Evolutionary conservation across 2,113 vertebrate genomes (phyloP).

Genomic region (Malurus melanocephalus): DNA sequence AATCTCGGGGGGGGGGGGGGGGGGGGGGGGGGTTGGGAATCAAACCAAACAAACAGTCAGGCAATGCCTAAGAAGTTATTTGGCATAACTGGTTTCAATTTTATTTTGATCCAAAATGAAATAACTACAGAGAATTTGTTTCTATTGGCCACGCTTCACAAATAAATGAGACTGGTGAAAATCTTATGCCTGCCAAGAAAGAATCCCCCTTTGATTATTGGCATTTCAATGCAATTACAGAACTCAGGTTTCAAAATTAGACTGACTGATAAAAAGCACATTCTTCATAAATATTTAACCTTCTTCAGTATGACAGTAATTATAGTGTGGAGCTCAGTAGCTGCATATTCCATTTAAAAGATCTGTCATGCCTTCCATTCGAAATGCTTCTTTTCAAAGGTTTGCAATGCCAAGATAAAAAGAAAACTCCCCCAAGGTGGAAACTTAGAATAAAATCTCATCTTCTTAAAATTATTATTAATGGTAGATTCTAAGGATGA

Average conservation of each 20-base stretch:
- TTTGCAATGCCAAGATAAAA: constrained; percentile 48
- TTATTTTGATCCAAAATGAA: neutral
- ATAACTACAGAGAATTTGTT: neutral
- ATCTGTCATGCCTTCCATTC: constrained; percentile 45
- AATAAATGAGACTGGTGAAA: constrained; percentile 20
- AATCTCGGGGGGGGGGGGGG: neutral
- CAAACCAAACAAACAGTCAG: neutral
- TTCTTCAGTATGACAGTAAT: constrained; percentile 59
- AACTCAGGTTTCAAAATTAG: constrained; percentile 66
- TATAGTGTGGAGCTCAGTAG: constrained; percentile 40
- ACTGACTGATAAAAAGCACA: constrained; percentile 65
- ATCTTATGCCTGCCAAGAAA: constrained; percentile 30
- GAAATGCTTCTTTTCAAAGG: constrained; percentile 35
- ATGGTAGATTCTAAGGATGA: constrained; percentile 41
- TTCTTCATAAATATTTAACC: constrained; percentile 75
- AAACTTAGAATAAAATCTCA: constrained; percentile 48
- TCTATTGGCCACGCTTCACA: neutral
- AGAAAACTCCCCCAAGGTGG: constrained; percentile 55
- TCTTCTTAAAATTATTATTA: constrained; percentile 53
- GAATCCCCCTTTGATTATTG: constrained; percentile 16
- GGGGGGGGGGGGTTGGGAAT: no score
- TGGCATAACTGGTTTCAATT: neutral
- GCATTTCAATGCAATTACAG: constrained; percentile 60
- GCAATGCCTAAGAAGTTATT: neutral
- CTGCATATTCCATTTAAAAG: constrained; percentile 36